A percentile compares a stretch with the other conserved stretches of the same genome.
Conservation (phyloP, 2,888 invertebrate species). For the Mycalesis mineus region DNA sequence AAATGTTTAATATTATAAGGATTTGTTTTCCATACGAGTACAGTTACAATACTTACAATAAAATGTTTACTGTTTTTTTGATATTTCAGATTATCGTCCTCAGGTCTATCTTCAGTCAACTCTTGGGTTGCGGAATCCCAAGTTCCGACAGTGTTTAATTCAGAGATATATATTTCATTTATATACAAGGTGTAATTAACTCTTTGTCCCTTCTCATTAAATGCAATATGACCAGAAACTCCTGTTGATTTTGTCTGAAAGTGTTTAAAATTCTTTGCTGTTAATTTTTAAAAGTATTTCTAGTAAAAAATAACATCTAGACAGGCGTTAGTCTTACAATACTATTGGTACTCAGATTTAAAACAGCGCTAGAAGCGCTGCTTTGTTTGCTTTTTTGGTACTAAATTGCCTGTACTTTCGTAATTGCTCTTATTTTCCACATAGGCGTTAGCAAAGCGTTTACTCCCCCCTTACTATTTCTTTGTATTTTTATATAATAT, state of each 20-base stretch:
- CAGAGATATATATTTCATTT: conserved; percentile 72
- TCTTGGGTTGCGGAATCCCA: conserved; percentile 69
- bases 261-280: neutral
- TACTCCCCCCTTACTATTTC: too few species aligned
- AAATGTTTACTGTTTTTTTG: conserved; percentile 82
- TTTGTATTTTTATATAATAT: too few species aligned
- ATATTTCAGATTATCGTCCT: conserved; percentile 60
- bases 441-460: neutral
- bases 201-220: conserved; percentile 83
- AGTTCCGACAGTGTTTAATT: conserved; percentile 48
- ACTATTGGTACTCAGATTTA: too few species aligned
- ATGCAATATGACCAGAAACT: conserved; percentile 82
- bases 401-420: neutral
- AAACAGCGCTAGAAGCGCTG: too few species aligned
- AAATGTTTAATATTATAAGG: too few species aligned
- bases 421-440: neutral
- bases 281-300: too few species aligned
- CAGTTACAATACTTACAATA: conserved; percentile 61
- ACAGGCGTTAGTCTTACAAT: too few species aligned
- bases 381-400: too few species aligned
- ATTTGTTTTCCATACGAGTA: too few species aligned
- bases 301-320: too few species aligned
- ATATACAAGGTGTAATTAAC: conserved; percentile 83
- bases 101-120: conserved; percentile 70
- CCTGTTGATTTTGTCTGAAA: conserved; percentile 81